A percentile compares a stretch with the other conserved stretches of the same genome.
Evolutionary conservation across 2,888 invertebrate genomes (phyloP).

Genomic region (Mythimna lalbum): DNA sequence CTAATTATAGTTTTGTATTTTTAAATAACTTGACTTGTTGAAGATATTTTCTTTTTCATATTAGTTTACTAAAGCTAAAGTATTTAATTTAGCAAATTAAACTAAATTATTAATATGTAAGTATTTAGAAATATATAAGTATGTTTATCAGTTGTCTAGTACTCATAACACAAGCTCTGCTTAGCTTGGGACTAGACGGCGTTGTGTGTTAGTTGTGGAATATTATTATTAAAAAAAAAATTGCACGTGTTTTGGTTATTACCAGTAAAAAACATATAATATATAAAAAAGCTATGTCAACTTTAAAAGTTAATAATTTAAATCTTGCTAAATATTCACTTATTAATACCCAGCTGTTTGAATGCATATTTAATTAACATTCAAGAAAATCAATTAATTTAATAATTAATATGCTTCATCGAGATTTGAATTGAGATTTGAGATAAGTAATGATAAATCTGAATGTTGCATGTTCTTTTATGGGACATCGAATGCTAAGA

Average conservation of each 20-base stretch:
- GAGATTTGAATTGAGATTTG: conserved; percentile 52
- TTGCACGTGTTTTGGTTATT: not conserved
- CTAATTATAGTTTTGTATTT: no score
- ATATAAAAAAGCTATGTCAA: not conserved
- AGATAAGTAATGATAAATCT: conserved; percentile 46
- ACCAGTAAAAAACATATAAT: not conserved
- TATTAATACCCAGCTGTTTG: conserved; percentile 18
- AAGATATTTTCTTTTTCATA: no score
- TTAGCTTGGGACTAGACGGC: no score
- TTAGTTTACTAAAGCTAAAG: no score
- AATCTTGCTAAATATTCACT: conserved; percentile 17
- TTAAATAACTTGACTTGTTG: no score
- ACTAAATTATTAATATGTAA: no score
- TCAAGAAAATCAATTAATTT: conserved; percentile 46
- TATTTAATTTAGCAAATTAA: no score
- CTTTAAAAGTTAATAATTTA: not conserved
- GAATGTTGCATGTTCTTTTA: conserved; percentile 49
- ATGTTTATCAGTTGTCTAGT: no score
- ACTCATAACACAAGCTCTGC: no score
- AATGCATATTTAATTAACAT: conserved; percentile 42
- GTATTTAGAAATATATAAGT: no score
- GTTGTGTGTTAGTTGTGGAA: no score
- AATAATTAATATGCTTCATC: conserved; percentile 51
- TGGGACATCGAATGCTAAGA: conserved; percentile 38
- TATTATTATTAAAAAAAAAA: no score